phyloP scores from a whole-genome alignment of 2,113 vertebrate species.

The Taxidea taxus region DNA sequence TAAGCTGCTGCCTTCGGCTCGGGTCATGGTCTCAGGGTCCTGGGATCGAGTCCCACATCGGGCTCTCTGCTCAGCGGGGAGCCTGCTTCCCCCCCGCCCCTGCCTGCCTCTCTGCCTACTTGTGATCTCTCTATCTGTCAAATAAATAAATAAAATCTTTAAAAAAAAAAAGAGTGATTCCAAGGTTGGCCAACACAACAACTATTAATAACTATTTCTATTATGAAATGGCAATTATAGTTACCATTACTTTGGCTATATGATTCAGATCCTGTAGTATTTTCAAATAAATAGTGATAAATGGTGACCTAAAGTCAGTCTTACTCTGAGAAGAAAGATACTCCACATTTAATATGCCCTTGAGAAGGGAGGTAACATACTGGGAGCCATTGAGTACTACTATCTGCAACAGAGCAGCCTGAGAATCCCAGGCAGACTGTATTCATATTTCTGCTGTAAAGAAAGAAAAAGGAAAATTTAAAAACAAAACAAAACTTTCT shows the following conservation, averaged over 20 bases:
- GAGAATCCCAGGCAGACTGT: not conserved
- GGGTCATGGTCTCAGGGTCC: too few relatives aligned
- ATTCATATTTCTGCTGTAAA: not conserved
- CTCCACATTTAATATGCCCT: not conserved
- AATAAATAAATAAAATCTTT: too few relatives aligned
- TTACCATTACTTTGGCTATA: not conserved
- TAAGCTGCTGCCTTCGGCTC: too few relatives aligned
- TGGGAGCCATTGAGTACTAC: not conserved
- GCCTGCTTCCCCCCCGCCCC: too few relatives aligned
- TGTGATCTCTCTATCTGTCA: too few relatives aligned
- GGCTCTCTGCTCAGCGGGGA: too few relatives aligned
- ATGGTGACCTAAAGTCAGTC: not conserved
- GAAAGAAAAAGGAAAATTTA: not conserved
- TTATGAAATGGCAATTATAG: constrained; percentile 29
- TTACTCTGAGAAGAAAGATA: constrained; percentile 3
- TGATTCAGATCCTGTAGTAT: not conserved
- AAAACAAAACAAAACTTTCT: not conserved
- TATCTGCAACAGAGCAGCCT: not conserved
- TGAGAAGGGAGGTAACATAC: not conserved
- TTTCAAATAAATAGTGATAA: constrained; percentile 37
- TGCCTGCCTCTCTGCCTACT: too few relatives aligned
- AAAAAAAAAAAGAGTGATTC: constrained; percentile 3
- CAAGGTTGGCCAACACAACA: not conserved
- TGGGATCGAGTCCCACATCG: too few relatives aligned
- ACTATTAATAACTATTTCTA: not conserved